Percentiles rank a stretch among this genome's conserved stretches.
Conservation (phyloP, 2,113 vertebrate genomes). For the Ellobius talpinus region DNA sequence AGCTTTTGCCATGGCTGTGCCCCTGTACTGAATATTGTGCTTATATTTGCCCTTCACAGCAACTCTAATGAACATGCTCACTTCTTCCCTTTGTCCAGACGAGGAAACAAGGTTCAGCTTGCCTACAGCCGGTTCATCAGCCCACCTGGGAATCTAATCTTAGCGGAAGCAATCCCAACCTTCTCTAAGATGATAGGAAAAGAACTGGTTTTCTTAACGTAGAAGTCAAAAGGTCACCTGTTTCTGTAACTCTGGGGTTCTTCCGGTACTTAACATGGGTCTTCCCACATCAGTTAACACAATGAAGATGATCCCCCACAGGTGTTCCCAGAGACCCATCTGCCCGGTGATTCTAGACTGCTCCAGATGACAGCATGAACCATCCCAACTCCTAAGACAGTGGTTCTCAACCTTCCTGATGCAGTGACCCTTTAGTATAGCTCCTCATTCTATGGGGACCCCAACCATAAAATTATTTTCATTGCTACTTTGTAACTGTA, state of each 20-base stretch:
- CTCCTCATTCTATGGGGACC: neutral
- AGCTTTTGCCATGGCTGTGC: neutral
- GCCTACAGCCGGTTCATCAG: neutral
- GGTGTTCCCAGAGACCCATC: neutral
- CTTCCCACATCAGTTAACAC: neutral
- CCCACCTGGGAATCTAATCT: neutral
- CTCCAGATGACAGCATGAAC: too few relatives aligned
- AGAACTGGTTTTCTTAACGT: neutral
- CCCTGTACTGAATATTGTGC: neutral
- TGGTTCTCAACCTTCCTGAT: neutral
- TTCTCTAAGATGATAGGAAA: constrained; percentile 20
- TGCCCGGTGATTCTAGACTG: neutral
- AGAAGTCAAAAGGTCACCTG: neutral
- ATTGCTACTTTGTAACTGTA: too few relatives aligned
- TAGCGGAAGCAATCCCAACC: neutral
- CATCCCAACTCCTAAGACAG: neutral
- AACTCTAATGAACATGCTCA: neutral
- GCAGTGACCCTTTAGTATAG: too few relatives aligned
- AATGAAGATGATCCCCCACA: too few relatives aligned
- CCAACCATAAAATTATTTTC: neutral
- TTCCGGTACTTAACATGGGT: neutral
- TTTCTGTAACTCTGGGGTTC: neutral
- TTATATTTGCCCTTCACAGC: neutral
- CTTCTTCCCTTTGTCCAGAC: neutral
- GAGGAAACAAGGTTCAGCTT: neutral